A percentile compares a stretch with the other conserved stretches of the same genome.
Evolutionary conservation across 2,113 vertebrate genomes (phyloP).

Genomic region (Rhinogobius similis): DNA sequence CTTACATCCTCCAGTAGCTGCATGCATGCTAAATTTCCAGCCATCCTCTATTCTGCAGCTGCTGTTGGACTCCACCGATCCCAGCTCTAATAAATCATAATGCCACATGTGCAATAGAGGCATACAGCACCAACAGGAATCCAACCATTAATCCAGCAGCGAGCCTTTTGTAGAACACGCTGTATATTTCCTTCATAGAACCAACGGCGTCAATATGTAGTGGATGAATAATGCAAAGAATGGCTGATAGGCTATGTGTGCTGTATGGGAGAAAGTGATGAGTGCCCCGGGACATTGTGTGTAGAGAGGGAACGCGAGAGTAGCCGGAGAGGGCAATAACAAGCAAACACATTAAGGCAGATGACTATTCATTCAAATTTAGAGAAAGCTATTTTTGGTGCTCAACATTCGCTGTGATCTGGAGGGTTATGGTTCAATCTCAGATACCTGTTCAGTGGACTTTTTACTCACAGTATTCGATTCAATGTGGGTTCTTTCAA

Average conservation of each 20-base stretch:
- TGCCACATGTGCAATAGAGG: slow-evolving; percentile 25
- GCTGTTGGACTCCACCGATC: slow-evolving; percentile 37
- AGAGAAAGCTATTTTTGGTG: background rate
- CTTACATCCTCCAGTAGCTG: slow-evolving; percentile 15
- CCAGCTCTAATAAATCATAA: slow-evolving; percentile 47
- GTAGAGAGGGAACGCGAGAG: background rate
- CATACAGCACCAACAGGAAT: slow-evolving; percentile 36
- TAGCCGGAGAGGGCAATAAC: slow-evolving; percentile 1
- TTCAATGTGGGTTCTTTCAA: too few relatives aligned
- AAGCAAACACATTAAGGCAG: slow-evolving; percentile 1
- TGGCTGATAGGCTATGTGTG: slow-evolving; percentile 9
- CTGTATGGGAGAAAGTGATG: background rate
- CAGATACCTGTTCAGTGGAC: background rate
- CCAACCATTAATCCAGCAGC: slow-evolving; percentile 33
- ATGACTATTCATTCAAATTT: background rate
- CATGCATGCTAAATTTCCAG: slow-evolving; percentile 15
- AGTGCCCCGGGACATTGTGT: background rate
- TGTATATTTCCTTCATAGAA: slow-evolving; percentile 7
- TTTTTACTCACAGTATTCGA: too few relatives aligned
- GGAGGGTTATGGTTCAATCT: background rate
- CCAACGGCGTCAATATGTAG: background rate
- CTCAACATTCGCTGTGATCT: background rate
- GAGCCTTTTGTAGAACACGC: slow-evolving; percentile 20
- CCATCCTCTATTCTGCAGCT: slow-evolving; percentile 19
- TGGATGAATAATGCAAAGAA: slow-evolving; percentile 23